Evolutionary conservation across 2,113 vertebrate genomes (phyloP), one percentile per base, ranked within the genome.

Genomic region (Perca schrenkii): DNA sequence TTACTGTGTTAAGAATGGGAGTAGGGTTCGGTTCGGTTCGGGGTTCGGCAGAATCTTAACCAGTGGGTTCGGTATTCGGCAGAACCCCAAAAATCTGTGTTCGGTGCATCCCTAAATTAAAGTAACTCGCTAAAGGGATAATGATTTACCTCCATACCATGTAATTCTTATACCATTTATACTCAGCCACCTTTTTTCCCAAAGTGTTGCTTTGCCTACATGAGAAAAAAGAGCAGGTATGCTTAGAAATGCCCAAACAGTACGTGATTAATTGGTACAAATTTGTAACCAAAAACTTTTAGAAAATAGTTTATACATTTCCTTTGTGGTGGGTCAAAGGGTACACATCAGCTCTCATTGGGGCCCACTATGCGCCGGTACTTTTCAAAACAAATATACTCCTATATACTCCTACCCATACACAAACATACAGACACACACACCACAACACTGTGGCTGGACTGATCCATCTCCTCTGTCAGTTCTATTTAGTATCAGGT

Each of bases 391-490:
- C 63, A 66, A 47, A 63, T 34, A 36, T 36, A 22, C 22, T 50
- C 14, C 4, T 25, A 4, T 5, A 34, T 34, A 5, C 0, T n/a
- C n/a, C n/a, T n/a, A 34, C 34, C 34, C 36, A 28, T 54, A 53
- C 56, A 83, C 15, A 72, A 28, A 60, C 50, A 36, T n/a, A 66
- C 34, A 34, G 34, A 34, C 5, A 34, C 34, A 22, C 36, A 14
- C 64, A 34, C 40, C 22, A 14, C 15, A 47, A 28, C n/a, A 74
- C 34, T 22, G 56, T 10, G 46, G 28, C 28, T 70, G 28, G 34
- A 60, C 77, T 52, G 57, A 87, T 80, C 78, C 67, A 54, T 86
- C 71, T 87, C 53, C n/a, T 49, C 54, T 89, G 83, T 88, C 75
- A 69, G 34, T 80, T 81, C 80, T 75, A 62, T 80, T 91, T 56